Evolutionary conservation across 2,888 invertebrate genomes (phyloP), one percentile per base, ranked within the genome.

Genomic region (Pterobdella sp.): DNA sequence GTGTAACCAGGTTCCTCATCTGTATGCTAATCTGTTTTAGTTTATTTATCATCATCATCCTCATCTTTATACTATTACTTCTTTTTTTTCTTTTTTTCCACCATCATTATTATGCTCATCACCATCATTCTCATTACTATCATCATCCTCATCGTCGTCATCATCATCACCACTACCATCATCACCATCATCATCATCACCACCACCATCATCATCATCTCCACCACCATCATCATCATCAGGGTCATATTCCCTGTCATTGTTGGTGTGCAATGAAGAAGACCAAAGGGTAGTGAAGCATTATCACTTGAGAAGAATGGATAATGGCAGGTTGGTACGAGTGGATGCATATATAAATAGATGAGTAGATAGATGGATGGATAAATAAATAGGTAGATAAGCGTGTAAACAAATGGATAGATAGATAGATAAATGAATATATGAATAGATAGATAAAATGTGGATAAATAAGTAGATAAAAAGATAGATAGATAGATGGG

Each of bases 251-350:
- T 84, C 84, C 1, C 75, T 85, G 74, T 84, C 84, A 63, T 91
- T 94, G 26, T 92, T 93, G 85, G n/a, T n/a, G n/a, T 96, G 97
- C 84, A 91, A 92, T 81, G 89, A 89, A 14, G 87, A 92, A 78
- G 91, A 91, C 36, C 60, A 67, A 29, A 34, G 32, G 1, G 3
- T 37, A 26, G 73, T 73, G 2, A 76, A 76, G 42, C 97, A 98
- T 84, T 98, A 98, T 86, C 94, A 96, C 86, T 96, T 98, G 81
- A 94, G 95, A 82, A 92, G 93, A 10, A 86, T 96, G 81, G 95
- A 95, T 81, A 81, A 82, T 75, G 60, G 60, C 7, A 56, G n/a
- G 60, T 56, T 14, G 18, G 42, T 42, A 18, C 42, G 7, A 18
- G 10, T 42, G 42, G n/a, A n/a, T n/a, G n/a, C n/a, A n/a, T n/a